Conservation (phyloP, 2,113 vertebrate species). For the Halichoeres trimaculatus region DNA sequence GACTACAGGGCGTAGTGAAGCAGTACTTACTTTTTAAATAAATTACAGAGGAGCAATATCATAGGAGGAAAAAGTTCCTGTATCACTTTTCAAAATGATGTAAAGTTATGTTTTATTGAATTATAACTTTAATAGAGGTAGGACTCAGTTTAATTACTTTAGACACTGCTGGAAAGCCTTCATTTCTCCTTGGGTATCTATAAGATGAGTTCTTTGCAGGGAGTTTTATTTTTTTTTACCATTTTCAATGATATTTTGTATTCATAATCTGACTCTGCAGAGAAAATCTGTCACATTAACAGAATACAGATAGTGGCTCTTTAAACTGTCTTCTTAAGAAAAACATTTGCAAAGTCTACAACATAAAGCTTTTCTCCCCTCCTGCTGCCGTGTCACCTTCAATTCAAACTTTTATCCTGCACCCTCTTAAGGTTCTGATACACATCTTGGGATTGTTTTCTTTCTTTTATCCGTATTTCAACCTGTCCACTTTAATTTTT, state of each 20-base stretch:
- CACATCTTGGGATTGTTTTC: slow-evolving; percentile 21
- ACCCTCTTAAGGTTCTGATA: slow-evolving; percentile 17
- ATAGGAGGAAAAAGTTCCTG: not conserved
- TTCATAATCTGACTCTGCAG: too few species aligned
- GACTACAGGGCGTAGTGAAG: not conserved
- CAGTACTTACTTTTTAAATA: not conserved
- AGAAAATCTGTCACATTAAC: too few species aligned
- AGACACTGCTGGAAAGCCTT: not conserved
- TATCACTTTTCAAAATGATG: not conserved
- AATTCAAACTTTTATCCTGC: not conserved
- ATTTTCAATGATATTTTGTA: too few species aligned
- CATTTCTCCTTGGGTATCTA: too few species aligned
- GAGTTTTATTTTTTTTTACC: too few species aligned
- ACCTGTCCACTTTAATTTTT: slow-evolving; percentile 6
- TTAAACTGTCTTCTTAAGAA: slow-evolving; percentile 6
- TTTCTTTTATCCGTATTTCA: slow-evolving; percentile 8
- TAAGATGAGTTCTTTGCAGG: not conserved
- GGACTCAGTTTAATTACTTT: not conserved
- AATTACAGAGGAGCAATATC: not conserved
- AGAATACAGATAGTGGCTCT: not conserved
- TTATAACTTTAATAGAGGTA: not conserved
- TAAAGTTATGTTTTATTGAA: not conserved
- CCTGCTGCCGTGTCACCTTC: slow-evolving; percentile 3
- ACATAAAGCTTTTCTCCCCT: not conserved
- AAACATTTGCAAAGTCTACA: not conserved